phyloP scores from a whole-genome alignment of 2,113 vertebrate genomes.

The Melanerpes formicivorus region DNA sequence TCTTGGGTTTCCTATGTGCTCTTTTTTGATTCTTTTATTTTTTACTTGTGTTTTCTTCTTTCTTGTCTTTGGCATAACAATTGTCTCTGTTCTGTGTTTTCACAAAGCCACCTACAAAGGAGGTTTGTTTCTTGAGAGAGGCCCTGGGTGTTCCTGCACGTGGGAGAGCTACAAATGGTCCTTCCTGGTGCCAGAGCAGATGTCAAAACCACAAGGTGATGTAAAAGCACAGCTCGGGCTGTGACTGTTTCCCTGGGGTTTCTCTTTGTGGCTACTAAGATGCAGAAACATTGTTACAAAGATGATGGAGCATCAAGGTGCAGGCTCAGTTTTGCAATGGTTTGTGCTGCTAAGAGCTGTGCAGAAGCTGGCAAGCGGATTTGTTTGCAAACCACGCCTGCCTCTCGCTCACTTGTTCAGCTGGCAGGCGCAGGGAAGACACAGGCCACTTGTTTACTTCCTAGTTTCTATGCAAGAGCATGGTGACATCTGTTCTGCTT shows the following conservation, averaged over 20 bases:
- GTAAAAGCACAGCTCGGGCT: background rate
- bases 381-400: background rate
- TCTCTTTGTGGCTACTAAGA: background rate
- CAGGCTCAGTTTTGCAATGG: background rate
- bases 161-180: background rate
- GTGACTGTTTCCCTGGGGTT: background rate
- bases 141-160: background rate
- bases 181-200: background rate
- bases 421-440: background rate
- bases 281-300: background rate
- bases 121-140: background rate
- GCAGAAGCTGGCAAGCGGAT: background rate
- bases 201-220: background rate
- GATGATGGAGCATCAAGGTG: accelerated
- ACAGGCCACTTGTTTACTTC: background rate
- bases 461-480: accelerated
- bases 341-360: background rate
- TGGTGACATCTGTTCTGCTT: constrained; percentile 1
- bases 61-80: background rate
- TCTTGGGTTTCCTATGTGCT: background rate
- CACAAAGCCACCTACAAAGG: background rate
- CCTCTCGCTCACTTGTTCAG: background rate
- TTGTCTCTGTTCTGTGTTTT: background rate
- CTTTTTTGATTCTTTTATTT: accelerated
- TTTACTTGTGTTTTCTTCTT: accelerated